Percentiles rank a stretch among this genome's conserved stretches.
Conservation (phyloP, 2,113 vertebrate species). For the Calyptommatus sinebrachiatus region DNA sequence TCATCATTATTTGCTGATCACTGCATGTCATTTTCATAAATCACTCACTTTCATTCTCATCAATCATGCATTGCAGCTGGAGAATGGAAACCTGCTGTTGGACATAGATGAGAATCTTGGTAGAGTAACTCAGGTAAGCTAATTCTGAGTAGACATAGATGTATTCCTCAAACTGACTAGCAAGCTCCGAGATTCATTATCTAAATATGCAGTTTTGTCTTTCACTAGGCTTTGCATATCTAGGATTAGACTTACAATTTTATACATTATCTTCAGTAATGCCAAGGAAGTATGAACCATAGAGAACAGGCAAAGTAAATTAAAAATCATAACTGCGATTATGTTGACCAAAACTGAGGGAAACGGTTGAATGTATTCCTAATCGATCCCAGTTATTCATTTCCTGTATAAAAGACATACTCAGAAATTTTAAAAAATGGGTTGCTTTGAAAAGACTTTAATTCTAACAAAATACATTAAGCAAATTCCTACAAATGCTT, state of each 20-base stretch:
- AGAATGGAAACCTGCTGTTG: conserved; percentile 85
- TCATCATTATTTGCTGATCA: conserved; percentile 70
- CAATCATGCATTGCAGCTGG: conserved; percentile 81
- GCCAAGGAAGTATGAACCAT: background rate
- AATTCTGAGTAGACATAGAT: conserved; percentile 44
- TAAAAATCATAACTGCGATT: background rate
- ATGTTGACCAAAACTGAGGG: background rate
- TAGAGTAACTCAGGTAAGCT: conserved; percentile 86
- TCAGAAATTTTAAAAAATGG: background rate
- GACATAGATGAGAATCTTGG: conserved; percentile 83
- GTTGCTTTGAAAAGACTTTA: background rate
- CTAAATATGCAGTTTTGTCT: background rate
- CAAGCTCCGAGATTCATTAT: conserved; percentile 8
- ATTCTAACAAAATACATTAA: background rate
- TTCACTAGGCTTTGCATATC: background rate
- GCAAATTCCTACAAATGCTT: background rate
- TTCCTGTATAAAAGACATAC: background rate
- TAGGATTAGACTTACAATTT: background rate
- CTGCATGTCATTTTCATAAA: conserved; percentile 72
- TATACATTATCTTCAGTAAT: background rate
- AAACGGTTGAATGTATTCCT: background rate
- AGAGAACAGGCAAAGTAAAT: background rate
- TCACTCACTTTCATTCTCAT: conserved; percentile 74
- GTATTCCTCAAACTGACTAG: conserved; percentile 31
- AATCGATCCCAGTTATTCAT: background rate